Evolutionary conservation across 2,888 invertebrate genomes (phyloP), one percentile per base, ranked within the genome.

Genomic region (Cyclophora albipunctata): DNA sequence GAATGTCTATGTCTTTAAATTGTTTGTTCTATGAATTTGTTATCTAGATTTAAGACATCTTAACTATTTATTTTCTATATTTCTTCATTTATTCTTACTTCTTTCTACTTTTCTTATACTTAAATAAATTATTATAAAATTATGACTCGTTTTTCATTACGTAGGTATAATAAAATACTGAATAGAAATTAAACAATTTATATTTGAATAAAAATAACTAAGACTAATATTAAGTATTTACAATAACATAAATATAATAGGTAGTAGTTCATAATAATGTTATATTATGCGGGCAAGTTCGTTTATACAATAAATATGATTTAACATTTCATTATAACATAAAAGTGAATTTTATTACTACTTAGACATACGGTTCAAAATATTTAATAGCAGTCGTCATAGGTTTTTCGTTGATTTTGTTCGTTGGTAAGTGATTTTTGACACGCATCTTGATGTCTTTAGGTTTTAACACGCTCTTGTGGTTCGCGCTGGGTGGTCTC

Each of bases 391-490:
- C 89, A 73, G 89, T 89, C 73, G 88, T 89, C 84, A 86, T 87
- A 71, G 88, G 72, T 70, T 87, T 87, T 71, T 89, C 89, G 83
- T 87, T 89, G 82, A 85, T 81, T 82, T 87, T 88, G 77, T 88
- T 89, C 84, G 90, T 91, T 67, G 90, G 84, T 56, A 91, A 90
- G 63, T 90, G 90, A 59, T 92, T 92, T 69, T 91, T 92, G 49
- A 91, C 93, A 65, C 94, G 90, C 82, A 94, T 91, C 71, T 94
- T 95, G 44, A 95, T 91, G 72, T 95, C 94, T 76, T 92, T 94
- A 52, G 94, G 94, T 68, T 94, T 94, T 52, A 94, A 76, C 72
- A 94, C 92, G 66, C 90, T 93, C 68, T 93, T 93, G 69, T 94
- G 94, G 73, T 94, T 94, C 59, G 82, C 86, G 72, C 92, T 94